These are phyloP conservation scores for Chymomyza amoena DNA, from an alignment of 2,888 invertebrate genomes.

Conservation along the genomic window DNA sequence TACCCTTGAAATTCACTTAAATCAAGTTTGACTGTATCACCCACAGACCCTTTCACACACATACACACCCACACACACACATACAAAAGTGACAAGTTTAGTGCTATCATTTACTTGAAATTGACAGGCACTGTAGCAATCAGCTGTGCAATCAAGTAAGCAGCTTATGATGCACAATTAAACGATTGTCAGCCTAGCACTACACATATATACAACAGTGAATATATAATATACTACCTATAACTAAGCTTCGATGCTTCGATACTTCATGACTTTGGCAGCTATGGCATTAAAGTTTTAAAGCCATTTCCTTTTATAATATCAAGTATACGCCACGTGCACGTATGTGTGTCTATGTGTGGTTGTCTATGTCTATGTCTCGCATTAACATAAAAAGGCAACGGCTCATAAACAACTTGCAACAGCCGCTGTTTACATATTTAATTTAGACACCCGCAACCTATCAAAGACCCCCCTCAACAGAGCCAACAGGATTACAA, in stretches of 20 bases:
- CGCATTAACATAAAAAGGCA: slow-evolving; percentile 50
- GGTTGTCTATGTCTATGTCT: slow-evolving; percentile 26
- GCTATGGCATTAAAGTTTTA: slow-evolving; percentile 1
- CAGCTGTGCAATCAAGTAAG: slow-evolving; percentile 55
- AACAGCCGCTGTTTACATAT: slow-evolving; percentile 57
- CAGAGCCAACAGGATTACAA: slow-evolving; percentile 1
- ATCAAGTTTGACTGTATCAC: neutral
- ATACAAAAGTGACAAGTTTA: slow-evolving; percentile 35
- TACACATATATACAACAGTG: neutral
- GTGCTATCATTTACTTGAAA: slow-evolving; percentile 48
- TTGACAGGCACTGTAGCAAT: slow-evolving; percentile 18
- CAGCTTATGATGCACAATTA: slow-evolving; percentile 56
- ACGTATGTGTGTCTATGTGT: neutral
- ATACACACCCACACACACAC: neutral
- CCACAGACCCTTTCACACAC: neutral
- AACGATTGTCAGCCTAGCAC: slow-evolving; percentile 23
- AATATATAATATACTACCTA: too few relatives aligned
- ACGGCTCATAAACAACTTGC: slow-evolving; percentile 40
- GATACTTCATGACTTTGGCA: neutral
- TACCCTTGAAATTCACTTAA: neutral
- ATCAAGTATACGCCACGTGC: neutral
- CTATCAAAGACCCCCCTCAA: slow-evolving; percentile 16
- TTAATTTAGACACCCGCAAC: slow-evolving; percentile 59
- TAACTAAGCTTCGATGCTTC: too few relatives aligned
- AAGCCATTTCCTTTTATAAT: neutral